A percentile compares a stretch with the other conserved stretches of the same genome.
phyloP scores from a whole-genome alignment of 35 echinoderm and acorn worm species.

The Heliocidaris erythrogramma region DNA sequence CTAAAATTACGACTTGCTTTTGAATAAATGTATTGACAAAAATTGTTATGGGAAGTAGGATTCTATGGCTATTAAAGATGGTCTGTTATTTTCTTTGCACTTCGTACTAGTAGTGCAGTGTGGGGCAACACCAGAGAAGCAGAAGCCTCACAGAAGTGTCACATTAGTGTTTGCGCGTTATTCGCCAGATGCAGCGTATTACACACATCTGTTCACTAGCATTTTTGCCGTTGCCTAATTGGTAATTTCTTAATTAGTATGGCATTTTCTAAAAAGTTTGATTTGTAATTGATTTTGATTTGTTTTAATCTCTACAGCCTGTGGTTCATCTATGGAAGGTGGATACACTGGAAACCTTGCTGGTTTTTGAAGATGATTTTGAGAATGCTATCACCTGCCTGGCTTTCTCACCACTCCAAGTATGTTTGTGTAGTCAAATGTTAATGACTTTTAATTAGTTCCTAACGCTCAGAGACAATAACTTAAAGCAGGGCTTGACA shows the following conservation, averaged over 20 bases:
- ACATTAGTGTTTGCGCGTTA: background rate
- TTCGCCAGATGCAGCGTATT: no score
- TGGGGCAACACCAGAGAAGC: no score
- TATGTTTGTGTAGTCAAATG: slow-evolving; percentile 27
- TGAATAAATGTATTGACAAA: no score
- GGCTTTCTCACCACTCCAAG: slow-evolving; percentile 70
- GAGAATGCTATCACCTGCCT: slow-evolving; percentile 80
- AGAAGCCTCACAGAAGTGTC: background rate
- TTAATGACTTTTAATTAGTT: background rate
- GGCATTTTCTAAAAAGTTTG: no score
- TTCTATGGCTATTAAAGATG: no score
- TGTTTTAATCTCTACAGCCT: slow-evolving; percentile 48
- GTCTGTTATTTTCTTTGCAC: background rate
- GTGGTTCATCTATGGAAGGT: slow-evolving; percentile 77
- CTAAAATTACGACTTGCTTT: no score
- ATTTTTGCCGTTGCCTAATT: no score
- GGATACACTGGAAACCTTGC: slow-evolving; percentile 71
- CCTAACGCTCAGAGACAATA: no score
- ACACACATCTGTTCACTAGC: no score
- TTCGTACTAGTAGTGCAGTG: background rate
- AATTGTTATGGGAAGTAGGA: no score
- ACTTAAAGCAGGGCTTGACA: no score
- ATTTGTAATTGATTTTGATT: background rate
- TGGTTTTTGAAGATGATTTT: slow-evolving; percentile 73
- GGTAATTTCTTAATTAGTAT: no score